A percentile compares a stretch with the other conserved stretches of the same genome.
Evolutionary conservation across 2,797 vertebrate genomes (phyloP).

Genomic region (Echeneis naucrates): DNA sequence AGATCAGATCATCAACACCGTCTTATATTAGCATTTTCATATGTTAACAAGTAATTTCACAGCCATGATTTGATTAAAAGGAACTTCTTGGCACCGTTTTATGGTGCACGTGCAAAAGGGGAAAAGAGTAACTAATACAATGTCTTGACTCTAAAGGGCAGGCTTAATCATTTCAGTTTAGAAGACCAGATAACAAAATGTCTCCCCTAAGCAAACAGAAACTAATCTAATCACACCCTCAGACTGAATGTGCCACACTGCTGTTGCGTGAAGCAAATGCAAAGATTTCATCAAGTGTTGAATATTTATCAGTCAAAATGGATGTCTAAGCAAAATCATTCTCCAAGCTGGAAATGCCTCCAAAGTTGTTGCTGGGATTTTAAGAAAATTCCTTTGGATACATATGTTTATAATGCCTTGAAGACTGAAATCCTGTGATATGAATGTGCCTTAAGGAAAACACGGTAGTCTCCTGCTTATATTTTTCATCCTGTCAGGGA

Average conservation of each 20-base stretch:
- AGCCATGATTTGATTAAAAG: constrained; percentile 47
- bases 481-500: constrained; percentile 30
- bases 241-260: constrained; percentile 11
- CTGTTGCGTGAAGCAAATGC: constrained; percentile 34
- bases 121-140: constrained; percentile 7
- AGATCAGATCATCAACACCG: constrained; percentile 29
- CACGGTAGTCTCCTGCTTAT: constrained; percentile 2
- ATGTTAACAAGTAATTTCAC: constrained; percentile 51
- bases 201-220: constrained; percentile 24
- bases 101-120: not conserved
- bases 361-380: constrained; percentile 14
- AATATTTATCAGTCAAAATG: constrained; percentile 49
- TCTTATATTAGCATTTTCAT: constrained; percentile 38
- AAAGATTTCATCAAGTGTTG: constrained; percentile 37
- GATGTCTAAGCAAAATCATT: constrained; percentile 25
- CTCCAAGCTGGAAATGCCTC: constrained; percentile 10
- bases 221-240: constrained; percentile 19
- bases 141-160: constrained; percentile 34
- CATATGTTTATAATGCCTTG: constrained; percentile 13
- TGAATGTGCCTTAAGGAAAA: not conserved
- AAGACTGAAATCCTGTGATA: constrained; percentile 28
- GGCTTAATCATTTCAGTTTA: constrained; percentile 31
- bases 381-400: constrained; percentile 15
- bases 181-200: constrained; percentile 28
- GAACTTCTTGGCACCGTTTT: constrained; percentile 18